These are phyloP conservation scores for Campaea margaritaria DNA, from an alignment of 2,888 invertebrate genomes.

Conservation along the genomic window DNA sequence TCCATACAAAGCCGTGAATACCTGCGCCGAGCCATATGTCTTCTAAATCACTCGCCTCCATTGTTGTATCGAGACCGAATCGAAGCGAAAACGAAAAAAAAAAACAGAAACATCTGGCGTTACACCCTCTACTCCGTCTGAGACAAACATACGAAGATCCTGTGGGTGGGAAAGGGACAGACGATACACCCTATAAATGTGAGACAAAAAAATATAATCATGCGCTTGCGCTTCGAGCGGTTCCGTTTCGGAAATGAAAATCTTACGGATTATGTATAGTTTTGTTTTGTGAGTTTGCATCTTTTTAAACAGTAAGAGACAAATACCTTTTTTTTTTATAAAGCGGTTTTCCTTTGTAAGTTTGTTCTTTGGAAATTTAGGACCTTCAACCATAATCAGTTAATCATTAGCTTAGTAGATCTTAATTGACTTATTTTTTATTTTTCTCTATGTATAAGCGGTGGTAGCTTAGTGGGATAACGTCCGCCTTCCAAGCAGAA, in stretches of 20 bases:
- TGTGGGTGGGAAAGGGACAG: constrained; percentile 18
- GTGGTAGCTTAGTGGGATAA: no score
- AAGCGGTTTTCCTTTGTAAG: no score
- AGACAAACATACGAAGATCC: constrained; percentile 41
- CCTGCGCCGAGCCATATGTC: constrained; percentile 56
- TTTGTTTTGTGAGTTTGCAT: constrained; percentile 25
- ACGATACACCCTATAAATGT: constrained; percentile 48
- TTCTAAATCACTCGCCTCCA: constrained; percentile 52
- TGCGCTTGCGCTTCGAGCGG: constrained; percentile 58
- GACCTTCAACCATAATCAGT: no score
- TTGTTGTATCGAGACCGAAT: constrained; percentile 62
- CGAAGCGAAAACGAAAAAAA: constrained; percentile 55
- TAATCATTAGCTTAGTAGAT: no score
- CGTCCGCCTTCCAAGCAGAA: no score
- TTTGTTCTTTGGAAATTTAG: no score
- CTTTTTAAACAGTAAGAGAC: no score
- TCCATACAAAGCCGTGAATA: constrained; percentile 35
- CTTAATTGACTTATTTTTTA: no score
- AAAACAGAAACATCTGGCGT: constrained; percentile 66
- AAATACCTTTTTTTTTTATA: no score
- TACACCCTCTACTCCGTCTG: constrained; percentile 58
- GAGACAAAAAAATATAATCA: constrained; percentile 45
- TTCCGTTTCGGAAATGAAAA: constrained; percentile 66
- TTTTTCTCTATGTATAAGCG: no score
- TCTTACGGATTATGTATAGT: constrained; percentile 22